Percentiles rank a stretch among this genome's conserved stretches.
Conservation (phyloP, 2,888 invertebrate species). For the Seira ritae region DNA sequence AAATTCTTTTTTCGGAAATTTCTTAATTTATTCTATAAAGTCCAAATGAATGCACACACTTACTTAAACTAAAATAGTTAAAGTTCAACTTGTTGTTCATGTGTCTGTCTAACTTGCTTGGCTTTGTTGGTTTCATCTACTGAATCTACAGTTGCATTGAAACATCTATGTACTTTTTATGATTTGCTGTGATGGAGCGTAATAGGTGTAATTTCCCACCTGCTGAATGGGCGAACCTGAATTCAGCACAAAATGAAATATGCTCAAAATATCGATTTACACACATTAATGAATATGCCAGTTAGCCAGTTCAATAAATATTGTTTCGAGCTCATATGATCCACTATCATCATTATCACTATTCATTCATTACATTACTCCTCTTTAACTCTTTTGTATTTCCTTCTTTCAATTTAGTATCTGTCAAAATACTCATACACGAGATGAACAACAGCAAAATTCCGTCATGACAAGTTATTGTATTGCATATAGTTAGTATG, state of each 20-base stretch:
- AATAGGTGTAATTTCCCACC: neutral
- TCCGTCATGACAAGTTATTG: conserved; percentile 6
- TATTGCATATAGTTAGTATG: too few relatives aligned
- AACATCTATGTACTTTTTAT: too few relatives aligned
- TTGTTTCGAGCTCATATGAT: too few relatives aligned
- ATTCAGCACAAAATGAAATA: neutral
- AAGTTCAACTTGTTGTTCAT: too few relatives aligned
- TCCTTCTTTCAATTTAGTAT: conserved; percentile 6
- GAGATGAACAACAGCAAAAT: neutral
- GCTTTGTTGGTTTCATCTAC: too few relatives aligned
- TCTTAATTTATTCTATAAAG: too few relatives aligned
- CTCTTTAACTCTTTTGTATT: conserved; percentile 8
- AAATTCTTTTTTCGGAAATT: too few relatives aligned
- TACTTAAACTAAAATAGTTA: too few relatives aligned
- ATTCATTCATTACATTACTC: conserved; percentile 5
- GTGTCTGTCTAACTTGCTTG: too few relatives aligned
- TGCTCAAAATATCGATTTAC: neutral
- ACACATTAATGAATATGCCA: neutral
- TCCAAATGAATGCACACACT: too few relatives aligned
- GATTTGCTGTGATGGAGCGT: neutral
- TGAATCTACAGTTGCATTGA: too few relatives aligned
- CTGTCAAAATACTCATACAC: neutral
- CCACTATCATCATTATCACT: neutral
- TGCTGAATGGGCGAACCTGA: neutral
- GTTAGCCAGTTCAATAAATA: neutral